Evolutionary conservation across 37 sponge, comb jelly and placozoan species (phyloP).

Genomic region (Cliona cf. orientalis): DNA sequence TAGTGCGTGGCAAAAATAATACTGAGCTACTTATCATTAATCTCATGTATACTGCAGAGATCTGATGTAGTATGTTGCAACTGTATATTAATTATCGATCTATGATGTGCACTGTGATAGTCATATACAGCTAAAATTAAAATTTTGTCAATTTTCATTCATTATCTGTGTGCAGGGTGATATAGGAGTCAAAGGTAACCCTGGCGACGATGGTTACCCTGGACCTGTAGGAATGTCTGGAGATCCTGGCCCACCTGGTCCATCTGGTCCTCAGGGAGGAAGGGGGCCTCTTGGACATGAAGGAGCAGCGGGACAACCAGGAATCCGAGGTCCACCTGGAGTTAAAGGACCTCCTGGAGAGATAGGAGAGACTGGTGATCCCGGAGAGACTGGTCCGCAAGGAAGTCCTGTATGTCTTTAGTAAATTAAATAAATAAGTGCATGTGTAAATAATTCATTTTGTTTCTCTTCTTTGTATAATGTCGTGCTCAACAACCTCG

Average conservation of each 20-base stretch:
- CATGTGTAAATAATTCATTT: neutral
- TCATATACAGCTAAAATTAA: too few species aligned
- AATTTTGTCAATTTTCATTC: neutral
- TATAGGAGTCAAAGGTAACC: conserved; percentile 65
- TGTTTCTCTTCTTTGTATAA: neutral
- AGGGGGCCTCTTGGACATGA: conserved; percentile 49
- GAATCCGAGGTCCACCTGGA: conserved; percentile 49
- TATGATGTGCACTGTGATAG: too few species aligned
- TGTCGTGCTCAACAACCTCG: neutral
- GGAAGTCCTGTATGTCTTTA: conserved; percentile 57
- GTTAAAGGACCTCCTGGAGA: conserved; percentile 60
- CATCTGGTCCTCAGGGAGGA: conserved; percentile 46
- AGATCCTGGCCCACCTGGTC: conserved; percentile 74
- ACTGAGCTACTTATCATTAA: too few species aligned
- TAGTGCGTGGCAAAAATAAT: too few species aligned
- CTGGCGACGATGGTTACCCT: conserved; percentile 33
- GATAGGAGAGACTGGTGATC: conserved; percentile 58
- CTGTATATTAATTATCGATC: too few species aligned
- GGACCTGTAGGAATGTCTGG: conserved; percentile 79
- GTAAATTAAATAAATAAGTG: neutral
- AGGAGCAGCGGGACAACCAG: conserved; percentile 45
- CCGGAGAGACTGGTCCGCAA: conserved; percentile 45
- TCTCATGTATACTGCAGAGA: too few species aligned
- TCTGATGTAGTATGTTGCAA: too few species aligned
- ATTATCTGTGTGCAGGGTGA: conserved; percentile 39